phyloP scores from a whole-genome alignment of 2,797 vertebrate species.

The Calcarius lapponicus region DNA sequence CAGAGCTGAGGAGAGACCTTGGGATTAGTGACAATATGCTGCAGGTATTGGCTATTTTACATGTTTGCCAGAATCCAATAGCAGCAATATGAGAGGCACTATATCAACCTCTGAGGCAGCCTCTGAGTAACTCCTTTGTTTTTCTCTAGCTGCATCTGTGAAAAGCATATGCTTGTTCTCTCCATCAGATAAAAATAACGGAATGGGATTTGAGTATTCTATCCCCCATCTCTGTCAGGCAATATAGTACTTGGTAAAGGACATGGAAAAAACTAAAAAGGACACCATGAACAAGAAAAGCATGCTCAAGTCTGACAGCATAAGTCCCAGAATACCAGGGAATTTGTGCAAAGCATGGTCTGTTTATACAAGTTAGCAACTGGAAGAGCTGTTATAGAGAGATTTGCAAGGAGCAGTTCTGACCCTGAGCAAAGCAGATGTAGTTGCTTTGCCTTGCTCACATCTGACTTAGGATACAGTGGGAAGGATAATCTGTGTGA shows the following conservation, averaged over 20 bases:
- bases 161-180: background rate
- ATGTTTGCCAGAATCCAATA: background rate
- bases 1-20: background rate
- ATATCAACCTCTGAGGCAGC: background rate
- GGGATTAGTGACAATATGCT: background rate
- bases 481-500: background rate
- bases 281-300: background rate
- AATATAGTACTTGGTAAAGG: background rate
- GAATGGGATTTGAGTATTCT: background rate
- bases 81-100: background rate
- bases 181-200: background rate
- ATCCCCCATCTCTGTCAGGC: background rate
- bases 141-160: background rate
- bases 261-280: background rate
- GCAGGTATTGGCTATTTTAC: background rate
- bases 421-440: background rate
- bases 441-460: background rate
- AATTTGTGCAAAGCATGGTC: background rate
- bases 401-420: background rate
- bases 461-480: background rate
- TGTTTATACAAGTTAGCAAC: background rate
- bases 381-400: background rate
- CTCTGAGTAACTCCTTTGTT: background rate
- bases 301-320: background rate
- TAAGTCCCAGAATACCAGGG: background rate